Percentiles rank a stretch among this genome's conserved stretches.
Evolutionary conservation across 2,797 vertebrate genomes (phyloP).

Genomic region (Eulemur coronatus): DNA sequence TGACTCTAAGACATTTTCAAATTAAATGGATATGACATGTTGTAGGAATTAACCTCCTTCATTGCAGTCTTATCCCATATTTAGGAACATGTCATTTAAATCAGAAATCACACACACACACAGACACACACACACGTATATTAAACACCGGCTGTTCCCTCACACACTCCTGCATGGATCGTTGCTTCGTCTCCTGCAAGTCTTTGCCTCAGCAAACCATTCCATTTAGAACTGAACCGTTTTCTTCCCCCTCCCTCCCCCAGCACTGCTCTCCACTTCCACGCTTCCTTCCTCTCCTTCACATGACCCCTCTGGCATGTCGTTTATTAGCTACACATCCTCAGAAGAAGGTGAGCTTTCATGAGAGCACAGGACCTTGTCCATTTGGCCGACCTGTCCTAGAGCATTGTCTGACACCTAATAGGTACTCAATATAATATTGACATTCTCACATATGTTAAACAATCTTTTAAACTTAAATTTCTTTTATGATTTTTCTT

Average conservation of each 20-base stretch:
- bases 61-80: background rate
- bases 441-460: background rate
- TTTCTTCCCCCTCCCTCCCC: background rate
- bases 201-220: background rate
- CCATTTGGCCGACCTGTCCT: background rate
- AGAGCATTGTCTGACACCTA: background rate
- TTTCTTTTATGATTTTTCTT: background rate
- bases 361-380: background rate
- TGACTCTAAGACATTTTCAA: conserved; percentile 15
- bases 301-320: background rate
- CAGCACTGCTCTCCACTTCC: background rate
- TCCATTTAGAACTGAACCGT: background rate
- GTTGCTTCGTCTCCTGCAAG: background rate
- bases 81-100: conserved; percentile 22
- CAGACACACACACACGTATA: too few relatives aligned
- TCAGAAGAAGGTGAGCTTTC: background rate
- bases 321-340: background rate
- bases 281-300: background rate
- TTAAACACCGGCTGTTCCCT: background rate
- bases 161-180: background rate
- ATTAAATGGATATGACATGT: background rate
- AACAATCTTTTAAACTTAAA: background rate
- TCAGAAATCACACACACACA: background rate
- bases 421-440: background rate
- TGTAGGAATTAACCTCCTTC: background rate